Evolutionary conservation across 2,797 vertebrate species (phyloP), one percentile per base, ranked within the genome.

Genomic region (Trichosurus vulpecula): DNA sequence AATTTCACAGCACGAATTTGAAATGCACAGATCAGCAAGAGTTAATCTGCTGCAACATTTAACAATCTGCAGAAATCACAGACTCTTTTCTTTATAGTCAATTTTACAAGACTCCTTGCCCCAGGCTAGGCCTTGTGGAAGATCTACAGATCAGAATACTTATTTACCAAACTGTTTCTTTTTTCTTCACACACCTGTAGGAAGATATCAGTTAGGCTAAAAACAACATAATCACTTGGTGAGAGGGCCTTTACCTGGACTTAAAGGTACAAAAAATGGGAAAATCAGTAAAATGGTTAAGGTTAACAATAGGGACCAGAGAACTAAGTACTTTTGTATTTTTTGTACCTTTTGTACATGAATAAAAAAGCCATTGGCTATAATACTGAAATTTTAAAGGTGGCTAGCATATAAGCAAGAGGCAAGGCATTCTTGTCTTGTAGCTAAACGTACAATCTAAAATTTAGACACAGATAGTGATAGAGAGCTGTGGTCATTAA

Each of bases 41-140:
- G 47, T 61, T 93, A 94, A 81, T 91, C 31, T 95, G 4, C 12
- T 96, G 13, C 61, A 47, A 93, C 92, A 66, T 94, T 94, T 57
- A 89, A 0, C 56, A 10, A 87, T 90, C 57, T 54, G 0, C 1
- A 91, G 29, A 6, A 91, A 94, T 8, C 52, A 66, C 5, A 94
- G 87, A 41, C 10, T 53, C 10, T 16, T 90, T 93, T 31, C 22
- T 56, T 53, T 31, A 11, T 35, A 92, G 29, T n/a, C 53, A 95
- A 51, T 94, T 6, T 91, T 31, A 93, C 92, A 14, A 95, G 56
- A 56, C 47, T 54, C 0, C 6, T 91, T 57, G 9, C 55, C 51
- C n/a, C 10, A 29, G 52, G 89, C 22, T 93, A 90, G 95, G 30
- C 19, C 19, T 54, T 52, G 56, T 90, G 27, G 52, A 58, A 93